Percentiles rank a stretch among this genome's conserved stretches.
Evolutionary conservation across 2,113 vertebrate species (phyloP).

Genomic region (Notiomystis cincta): DNA sequence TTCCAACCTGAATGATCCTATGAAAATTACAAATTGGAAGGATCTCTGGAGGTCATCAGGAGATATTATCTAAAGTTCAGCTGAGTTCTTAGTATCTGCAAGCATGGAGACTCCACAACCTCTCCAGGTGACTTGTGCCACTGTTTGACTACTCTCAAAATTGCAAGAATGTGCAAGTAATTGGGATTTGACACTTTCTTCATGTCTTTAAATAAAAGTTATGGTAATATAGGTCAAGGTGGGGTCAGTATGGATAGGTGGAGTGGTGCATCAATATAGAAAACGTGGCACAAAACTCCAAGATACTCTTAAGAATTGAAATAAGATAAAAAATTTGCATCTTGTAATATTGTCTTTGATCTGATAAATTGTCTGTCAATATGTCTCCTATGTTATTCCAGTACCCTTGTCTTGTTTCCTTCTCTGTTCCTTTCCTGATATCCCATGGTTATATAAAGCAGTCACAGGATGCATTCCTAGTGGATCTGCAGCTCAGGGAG

Average conservation of each 20-base stretch:
- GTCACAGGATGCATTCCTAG: neutral
- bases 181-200: neutral
- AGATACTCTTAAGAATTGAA: neutral
- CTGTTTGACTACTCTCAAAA: neutral
- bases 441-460: neutral
- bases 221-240: neutral
- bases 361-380: neutral
- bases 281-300: neutral
- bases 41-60: neutral
- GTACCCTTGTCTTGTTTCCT: neutral
- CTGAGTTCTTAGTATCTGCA: neutral
- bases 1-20: neutral
- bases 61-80: neutral
- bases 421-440: neutral
- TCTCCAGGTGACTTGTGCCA: neutral
- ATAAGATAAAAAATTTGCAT: neutral
- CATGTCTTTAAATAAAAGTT: neutral
- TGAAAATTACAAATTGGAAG: neutral
- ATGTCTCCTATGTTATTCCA: neutral
- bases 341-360: neutral
- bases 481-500: neutral
- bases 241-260: neutral
- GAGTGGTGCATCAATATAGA: neutral
- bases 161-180: neutral
- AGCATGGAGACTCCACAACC: neutral